Base-by-base conservation (phyloP, 2,113 vertebrate genomes). In the Anhinga anhinga region DNA sequence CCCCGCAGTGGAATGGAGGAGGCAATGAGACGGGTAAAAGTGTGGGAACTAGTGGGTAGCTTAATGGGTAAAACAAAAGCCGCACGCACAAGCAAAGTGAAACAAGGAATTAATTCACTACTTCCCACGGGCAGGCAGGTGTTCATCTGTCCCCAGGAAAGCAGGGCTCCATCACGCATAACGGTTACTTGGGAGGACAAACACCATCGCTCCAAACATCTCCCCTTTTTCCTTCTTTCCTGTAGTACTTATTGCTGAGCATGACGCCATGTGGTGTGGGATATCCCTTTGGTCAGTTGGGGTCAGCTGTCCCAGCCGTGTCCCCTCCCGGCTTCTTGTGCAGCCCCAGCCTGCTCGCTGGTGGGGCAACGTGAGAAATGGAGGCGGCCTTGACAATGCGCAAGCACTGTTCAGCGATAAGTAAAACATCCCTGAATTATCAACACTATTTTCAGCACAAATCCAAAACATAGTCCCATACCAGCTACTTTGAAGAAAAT, bases 131-230 rank as follows among this genome's bases (percentile, higher is more conserved):
- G 4, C 66, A 74, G 30, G 50, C 8, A 5, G 36, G 40, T 62
- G 52, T 63, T 89, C 5, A 69, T n/a, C 17, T 6, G 5, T 77
- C 53, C 34, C 38, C 25, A 55, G 82, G 47, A 77, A 53, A 72
- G 38, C 47, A 45, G 12, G 55, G 15, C 19, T 56, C 8, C 16
- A 11, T 56, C 22, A 11, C 1, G 3, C 0, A 0, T 76, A 34
- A 21, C 4, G 2, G 10, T 45, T 59, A 50, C 16, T 42, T 5
- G 3, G 38, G 63, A 91, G 77, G 70, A 42, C 22, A 70, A 65
- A 61, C 3, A 1, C 29, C 22, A 4, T 65, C 3, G 11, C 42
- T 76, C 26, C 15, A 5, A 53, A 49, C 9, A 13, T 40, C 8
- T 32, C 9, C 14, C 25, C 20, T 50, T 67, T 8, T 8, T 79